Evolutionary conservation across 2,113 vertebrate species (phyloP), one percentile per base, ranked within the genome.

Genomic region (Python bivittatus): DNA sequence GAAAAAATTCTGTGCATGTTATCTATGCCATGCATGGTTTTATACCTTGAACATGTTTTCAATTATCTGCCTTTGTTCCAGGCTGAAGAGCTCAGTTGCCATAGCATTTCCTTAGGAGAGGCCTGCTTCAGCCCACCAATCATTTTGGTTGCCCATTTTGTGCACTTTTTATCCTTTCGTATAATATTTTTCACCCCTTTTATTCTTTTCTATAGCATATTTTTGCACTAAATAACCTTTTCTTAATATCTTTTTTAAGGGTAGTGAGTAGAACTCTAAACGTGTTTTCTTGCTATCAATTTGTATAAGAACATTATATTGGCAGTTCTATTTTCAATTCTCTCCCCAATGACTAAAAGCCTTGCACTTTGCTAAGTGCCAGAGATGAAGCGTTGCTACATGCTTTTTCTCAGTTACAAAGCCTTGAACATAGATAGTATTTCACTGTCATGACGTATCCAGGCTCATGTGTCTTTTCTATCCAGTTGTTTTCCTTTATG

Each of bases 381-480:
- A 4, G 52, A 91, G 54, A 86, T 83, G 88, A 87, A 90, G 44
- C 93, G 91, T 92, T 92, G 60, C 86, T 89, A 85, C 72, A 90
- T 0, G 0, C 1, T 84, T 56, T 88, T 93, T 83, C 84, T 57
- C 7, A 27, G 11, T 88, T 91, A 58, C 54, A 61, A 92, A 94
- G 60, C 89, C 93, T 93, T 91, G 60, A 84, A 5, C 53, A 60
- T 57, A 58, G 92, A 85, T 84, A 7, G 9, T 83, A 92, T 88
- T 95, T 95, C 93, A 95, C 29, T 95, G 93, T 90, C 90, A n/a
- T 93, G 85, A 42, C 0, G 0, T 57, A 48, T 91, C 91, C 92
- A 94, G 87, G 15, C 88, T 95, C 0, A 0, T 60, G 92, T 90
- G 4, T 93, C 92, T 93, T 95, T 93, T 29, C 91, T 93, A 88